Evolutionary conservation across 2,113 vertebrate genomes (phyloP).

Genomic region (Nestor notabilis): DNA sequence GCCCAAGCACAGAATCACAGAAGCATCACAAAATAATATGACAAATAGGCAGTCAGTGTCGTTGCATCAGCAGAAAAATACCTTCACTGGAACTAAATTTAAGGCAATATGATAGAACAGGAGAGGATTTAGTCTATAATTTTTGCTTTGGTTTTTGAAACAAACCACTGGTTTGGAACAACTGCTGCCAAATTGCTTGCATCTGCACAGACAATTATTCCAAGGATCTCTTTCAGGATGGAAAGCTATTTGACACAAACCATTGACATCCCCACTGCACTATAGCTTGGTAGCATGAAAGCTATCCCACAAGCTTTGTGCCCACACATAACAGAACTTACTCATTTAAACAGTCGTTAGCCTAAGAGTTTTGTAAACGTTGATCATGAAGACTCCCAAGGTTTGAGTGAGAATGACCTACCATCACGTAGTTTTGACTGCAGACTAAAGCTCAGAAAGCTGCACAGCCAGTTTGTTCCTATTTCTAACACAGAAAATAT

Average conservation of each 20-base stretch:
- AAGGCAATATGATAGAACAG: slow-evolving; percentile 4
- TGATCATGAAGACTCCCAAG: background rate
- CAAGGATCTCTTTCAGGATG: slow-evolving; percentile 21
- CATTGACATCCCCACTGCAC: background rate
- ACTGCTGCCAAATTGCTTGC: slow-evolving; percentile 39
- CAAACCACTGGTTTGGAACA: slow-evolving; percentile 55
- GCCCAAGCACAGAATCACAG: background rate
- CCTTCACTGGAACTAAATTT: slow-evolving; percentile 41
- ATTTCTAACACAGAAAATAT: background rate
- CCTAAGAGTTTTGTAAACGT: background rate
- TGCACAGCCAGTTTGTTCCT: background rate
- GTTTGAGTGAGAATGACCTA: background rate
- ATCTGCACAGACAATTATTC: slow-evolving; percentile 12
- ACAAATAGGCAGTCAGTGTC: background rate
- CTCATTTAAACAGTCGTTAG: background rate
- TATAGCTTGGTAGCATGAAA: background rate
- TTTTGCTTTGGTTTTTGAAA: slow-evolving; percentile 46
- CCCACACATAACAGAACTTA: background rate
- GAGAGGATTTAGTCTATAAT: slow-evolving; percentile 19
- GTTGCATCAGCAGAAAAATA: slow-evolving; percentile 39
- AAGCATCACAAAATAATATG: slow-evolving; percentile 1
- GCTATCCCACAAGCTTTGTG: background rate
- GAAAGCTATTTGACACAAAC: background rate
- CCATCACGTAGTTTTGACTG: background rate
- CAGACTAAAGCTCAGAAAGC: background rate